phyloP scores from a whole-genome alignment of 1,140 invertebrate species.

The Amphibalanus amphitrite region DNA sequence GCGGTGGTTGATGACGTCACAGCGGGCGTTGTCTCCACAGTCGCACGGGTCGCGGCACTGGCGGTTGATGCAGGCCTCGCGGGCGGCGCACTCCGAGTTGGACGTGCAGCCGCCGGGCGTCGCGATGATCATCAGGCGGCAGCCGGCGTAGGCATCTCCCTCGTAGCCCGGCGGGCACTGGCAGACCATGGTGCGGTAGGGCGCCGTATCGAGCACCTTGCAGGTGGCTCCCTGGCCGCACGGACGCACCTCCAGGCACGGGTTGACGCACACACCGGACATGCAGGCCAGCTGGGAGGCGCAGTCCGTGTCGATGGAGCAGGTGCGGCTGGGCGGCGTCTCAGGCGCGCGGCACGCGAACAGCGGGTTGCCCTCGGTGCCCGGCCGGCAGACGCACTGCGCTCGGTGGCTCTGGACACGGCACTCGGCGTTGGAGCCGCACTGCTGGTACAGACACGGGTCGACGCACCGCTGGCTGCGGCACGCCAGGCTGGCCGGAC shows the following conservation, averaged over 20 bases:
- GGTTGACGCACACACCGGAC: conserved; percentile 20
- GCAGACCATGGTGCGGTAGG: conserved; percentile 71
- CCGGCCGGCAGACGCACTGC: conserved; percentile 21
- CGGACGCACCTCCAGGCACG: conserved; percentile 19
- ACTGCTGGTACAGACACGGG: conserved; percentile 27
- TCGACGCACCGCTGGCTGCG: conserved; percentile 22
- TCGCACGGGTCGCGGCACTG: conserved; percentile 57
- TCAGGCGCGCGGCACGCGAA: conserved; percentile 38
- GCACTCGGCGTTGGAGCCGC: conserved; percentile 22
- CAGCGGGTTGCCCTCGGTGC: conserved; percentile 41
- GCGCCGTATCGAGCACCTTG: conserved; percentile 56
- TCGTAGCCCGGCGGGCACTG: conserved; percentile 56
- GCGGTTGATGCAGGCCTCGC: conserved; percentile 43
- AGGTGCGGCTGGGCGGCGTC: conserved; percentile 32
- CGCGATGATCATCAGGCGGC: conserved; percentile 21
- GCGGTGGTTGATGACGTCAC: conserved; percentile 24
- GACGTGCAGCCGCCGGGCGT: conserved; percentile 37
- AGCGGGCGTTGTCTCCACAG: conserved; percentile 61
- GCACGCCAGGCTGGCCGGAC: conserved; percentile 23
- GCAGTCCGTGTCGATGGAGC: conserved; percentile 24
- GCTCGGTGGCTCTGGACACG: conserved; percentile 18
- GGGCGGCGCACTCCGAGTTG: conserved; percentile 50
- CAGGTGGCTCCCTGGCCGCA: conserved; percentile 28
- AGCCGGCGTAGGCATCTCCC: conserved; percentile 46
- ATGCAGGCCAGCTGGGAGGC: conserved; percentile 22